Conservation (phyloP, 2,888 invertebrate genomes). For the Leptarthrus brevirostris region DNA sequence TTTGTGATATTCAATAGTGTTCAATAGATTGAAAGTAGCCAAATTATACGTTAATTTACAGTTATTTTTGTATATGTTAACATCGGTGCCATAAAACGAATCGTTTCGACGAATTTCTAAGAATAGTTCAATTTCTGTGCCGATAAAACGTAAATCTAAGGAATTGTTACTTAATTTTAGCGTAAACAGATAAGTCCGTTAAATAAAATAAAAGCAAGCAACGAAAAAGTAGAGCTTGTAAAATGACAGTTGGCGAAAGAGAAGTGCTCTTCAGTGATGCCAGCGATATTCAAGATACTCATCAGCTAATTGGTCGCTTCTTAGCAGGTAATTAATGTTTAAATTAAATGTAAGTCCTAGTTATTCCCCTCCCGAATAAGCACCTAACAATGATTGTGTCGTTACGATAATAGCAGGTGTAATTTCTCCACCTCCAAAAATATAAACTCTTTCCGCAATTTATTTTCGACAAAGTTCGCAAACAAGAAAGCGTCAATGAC, state of each 20-base stretch:
- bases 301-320: constrained; percentile 65
- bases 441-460: constrained; percentile 19
- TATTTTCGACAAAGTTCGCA: constrained; percentile 37
- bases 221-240: constrained; percentile 41
- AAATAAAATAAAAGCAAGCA: background rate
- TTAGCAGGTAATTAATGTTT: constrained; percentile 64
- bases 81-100: constrained; percentile 14
- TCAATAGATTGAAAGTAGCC: background rate
- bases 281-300: constrained; percentile 60
- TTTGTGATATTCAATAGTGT: constrained; percentile 24
- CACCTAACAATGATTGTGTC: no score
- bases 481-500: constrained; percentile 45
- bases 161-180: constrained; percentile 19
- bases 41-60: constrained; percentile 22
- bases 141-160: constrained; percentile 2
- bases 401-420: no score
- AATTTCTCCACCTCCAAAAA: background rate
- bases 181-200: background rate
- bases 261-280: constrained; percentile 62
- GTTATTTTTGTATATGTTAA: constrained; percentile 22
- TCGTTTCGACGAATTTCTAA: background rate
- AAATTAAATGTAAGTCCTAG: background rate
- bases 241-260: constrained; percentile 66
- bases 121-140: no score
- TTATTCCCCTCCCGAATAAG: no score